These are phyloP conservation scores for Dendroctonus valens DNA, from an alignment of 1,140 invertebrate species.

Conservation along the genomic window DNA sequence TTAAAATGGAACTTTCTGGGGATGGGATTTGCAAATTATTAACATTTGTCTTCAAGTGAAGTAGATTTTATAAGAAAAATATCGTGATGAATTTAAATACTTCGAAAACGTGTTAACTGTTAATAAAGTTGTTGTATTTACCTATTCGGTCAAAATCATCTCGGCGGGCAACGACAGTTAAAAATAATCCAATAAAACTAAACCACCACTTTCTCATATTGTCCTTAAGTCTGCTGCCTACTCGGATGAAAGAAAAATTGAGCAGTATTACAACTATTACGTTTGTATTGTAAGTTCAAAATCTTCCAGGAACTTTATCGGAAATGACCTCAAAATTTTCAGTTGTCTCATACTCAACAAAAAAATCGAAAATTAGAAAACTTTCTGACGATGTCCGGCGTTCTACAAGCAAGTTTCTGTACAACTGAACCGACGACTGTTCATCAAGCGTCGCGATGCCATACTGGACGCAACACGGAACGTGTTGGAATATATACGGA, in stretches of 20 bases:
- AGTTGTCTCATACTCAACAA: too few relatives aligned
- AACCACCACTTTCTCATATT: conserved; percentile 14
- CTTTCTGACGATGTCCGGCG: not conserved
- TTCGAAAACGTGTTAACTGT: too few relatives aligned
- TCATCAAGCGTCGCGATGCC: conserved; percentile 7
- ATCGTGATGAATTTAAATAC: too few relatives aligned
- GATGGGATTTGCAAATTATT: too few relatives aligned
- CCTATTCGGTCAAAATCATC: conserved; percentile 15
- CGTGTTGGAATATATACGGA: conserved; percentile 12
- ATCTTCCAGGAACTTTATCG: too few relatives aligned
- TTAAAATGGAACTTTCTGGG: too few relatives aligned
- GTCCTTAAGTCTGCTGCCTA: not conserved
- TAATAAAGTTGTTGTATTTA: not conserved
- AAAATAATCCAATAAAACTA: conserved; percentile 6
- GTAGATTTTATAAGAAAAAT: too few relatives aligned
- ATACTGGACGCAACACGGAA: conserved; percentile 10
- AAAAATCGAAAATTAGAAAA: too few relatives aligned
- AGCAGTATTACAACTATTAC: too few relatives aligned
- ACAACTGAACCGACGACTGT: not conserved
- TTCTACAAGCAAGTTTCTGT: not conserved
- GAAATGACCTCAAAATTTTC: too few relatives aligned
- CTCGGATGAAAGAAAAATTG: not conserved
- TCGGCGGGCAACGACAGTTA: conserved; percentile 4
- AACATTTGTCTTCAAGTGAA: too few relatives aligned
- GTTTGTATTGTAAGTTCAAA: too few relatives aligned